These are phyloP conservation scores for Agelas oroides DNA, from an alignment of 37 sponge, comb jelly and placozoan species.

Conservation along the genomic window DNA sequence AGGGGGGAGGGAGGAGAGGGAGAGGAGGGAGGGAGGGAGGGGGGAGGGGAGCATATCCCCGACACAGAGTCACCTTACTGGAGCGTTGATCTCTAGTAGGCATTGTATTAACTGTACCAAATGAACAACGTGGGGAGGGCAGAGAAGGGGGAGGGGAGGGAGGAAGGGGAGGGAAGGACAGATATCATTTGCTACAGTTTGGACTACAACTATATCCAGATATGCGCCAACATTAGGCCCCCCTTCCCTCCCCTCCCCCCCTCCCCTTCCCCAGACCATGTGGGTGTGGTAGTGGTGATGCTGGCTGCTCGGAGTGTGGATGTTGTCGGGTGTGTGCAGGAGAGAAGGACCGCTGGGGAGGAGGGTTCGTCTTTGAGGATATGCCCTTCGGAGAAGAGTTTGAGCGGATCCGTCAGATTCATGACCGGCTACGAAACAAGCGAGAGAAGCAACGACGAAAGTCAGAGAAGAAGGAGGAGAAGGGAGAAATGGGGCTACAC, in stretches of 20 bases:
- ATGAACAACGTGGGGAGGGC: too few relatives aligned
- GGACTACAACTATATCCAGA: too few relatives aligned
- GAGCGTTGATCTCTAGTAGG: too few relatives aligned
- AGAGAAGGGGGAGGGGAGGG: too few relatives aligned
- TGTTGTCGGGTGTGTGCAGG: slow-evolving; percentile 90
- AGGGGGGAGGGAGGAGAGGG: too few relatives aligned
- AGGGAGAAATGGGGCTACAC: slow-evolving; percentile 59
- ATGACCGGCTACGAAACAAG: neutral
- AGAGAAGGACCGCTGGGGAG: slow-evolving; percentile 72
- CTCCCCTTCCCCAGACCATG: slow-evolving; percentile 71
- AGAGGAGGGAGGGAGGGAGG: neutral
- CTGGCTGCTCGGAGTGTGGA: slow-evolving; percentile 93
- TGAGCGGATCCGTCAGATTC: slow-evolving; percentile 11
- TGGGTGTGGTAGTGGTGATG: slow-evolving; percentile 95
- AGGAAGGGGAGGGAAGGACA: too few relatives aligned
- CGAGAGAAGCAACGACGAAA: slow-evolving; percentile 12
- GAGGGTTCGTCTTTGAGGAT: slow-evolving; percentile 19
- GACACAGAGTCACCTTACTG: too few relatives aligned
- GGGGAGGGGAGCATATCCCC: too few relatives aligned
- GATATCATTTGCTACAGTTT: too few relatives aligned
- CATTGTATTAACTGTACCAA: too few relatives aligned
- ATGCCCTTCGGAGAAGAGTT: slow-evolving; percentile 42
- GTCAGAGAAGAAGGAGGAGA: slow-evolving; percentile 31
- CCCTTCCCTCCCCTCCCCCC: neutral
- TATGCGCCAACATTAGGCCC: too few relatives aligned